Evolutionary conservation across 2,113 vertebrate genomes (phyloP), one percentile per base, ranked within the genome.

Genomic region (Microcebus tavaratra): DNA sequence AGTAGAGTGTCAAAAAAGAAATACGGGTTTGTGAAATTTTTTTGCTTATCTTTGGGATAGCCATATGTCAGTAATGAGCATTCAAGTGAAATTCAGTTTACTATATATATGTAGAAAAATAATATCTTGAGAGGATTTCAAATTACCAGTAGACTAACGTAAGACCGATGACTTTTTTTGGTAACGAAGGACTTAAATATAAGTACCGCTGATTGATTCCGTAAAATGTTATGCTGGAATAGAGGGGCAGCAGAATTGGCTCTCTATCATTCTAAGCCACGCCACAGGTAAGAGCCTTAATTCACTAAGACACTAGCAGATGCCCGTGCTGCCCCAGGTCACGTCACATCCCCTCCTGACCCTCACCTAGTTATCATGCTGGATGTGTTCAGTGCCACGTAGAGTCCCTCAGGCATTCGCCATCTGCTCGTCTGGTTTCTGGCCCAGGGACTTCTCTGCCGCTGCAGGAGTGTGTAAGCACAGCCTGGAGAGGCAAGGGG

Each of bases 1-100:
- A 97, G n/a, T 15, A 25, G 65, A 83, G 39, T 83, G 83, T 94
- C 50, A 93, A 39, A 84, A 89, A 88, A 90, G 78, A 93, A 90
- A 80, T 65, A 84, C 6, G 70, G 23, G 21, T 65, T 80, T 84
- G 25, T 92, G 59, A 70, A 76, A 92, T 70, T 89, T 87, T 79
- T 92, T 57, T 88, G 76, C 31, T 72, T 67, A 15, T 85, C 89
- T 96, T 87, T 39, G 42, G 61, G 75, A 70, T 29, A 85, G 50
- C 53, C 65, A 34, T 83, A 78, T 83, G 42, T 76, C 59, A 72
- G 45, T 90, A 87, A 92, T 70, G 23, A 57, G 8, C 42, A 68
- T 57, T 31, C 31, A 25, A 80, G 88, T 82, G 57, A 88, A 92
- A 96, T 88, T 39, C 53, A n/a, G 29, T 95, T 90, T 80, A 87